These are phyloP conservation scores for Akabosia matsudoensis DNA, from an alignment of 1,140 invertebrate genomes.

Conservation along the genomic window DNA sequence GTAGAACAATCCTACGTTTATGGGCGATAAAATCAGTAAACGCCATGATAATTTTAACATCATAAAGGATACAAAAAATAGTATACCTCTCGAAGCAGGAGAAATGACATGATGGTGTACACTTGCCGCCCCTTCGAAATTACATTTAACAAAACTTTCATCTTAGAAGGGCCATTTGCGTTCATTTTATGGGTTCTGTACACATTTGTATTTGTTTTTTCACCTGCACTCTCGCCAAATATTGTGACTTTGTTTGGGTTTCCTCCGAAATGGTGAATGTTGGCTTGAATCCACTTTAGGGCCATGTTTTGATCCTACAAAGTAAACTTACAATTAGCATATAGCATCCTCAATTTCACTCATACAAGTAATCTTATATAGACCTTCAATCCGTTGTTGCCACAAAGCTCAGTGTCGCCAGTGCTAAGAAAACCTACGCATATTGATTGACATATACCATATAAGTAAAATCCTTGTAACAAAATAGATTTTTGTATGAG, in stretches of 20 bases:
- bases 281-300: not conserved
- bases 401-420: not conserved
- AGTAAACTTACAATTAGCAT: not conserved
- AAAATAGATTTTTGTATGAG: not conserved
- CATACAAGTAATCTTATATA: not conserved
- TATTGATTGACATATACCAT: not conserved
- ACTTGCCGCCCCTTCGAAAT: not conserved
- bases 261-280: not conserved
- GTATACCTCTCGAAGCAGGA: not conserved
- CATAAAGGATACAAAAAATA: not conserved
- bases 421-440: not conserved
- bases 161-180: not conserved
- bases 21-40: not conserved
- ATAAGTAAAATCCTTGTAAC: not conserved
- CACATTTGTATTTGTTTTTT: not conserved
- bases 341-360: not conserved
- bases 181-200: too few relatives aligned
- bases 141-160: not conserved
- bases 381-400: conserved; percentile 3
- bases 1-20: not conserved
- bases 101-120: not conserved
- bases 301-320: not conserved
- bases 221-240: not conserved
- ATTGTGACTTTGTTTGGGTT: conserved; percentile 10
- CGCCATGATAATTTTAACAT: not conserved